These are phyloP conservation scores for Lates calcarifer DNA, from an alignment of 2,113 vertebrate species.

Conservation along the genomic window DNA sequence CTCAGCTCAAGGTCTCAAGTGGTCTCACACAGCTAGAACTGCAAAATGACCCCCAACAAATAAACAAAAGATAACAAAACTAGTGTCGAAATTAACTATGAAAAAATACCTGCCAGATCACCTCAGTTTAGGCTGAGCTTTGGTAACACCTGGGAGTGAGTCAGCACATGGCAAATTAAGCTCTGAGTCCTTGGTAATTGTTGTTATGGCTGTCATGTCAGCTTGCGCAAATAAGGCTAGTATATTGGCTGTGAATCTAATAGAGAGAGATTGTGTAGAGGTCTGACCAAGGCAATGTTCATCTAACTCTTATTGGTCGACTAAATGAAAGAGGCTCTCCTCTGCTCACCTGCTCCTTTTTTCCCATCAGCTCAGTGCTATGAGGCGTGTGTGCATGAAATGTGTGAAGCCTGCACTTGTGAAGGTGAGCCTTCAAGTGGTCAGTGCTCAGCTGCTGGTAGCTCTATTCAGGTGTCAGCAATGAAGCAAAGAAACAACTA, in stretches of 20 bases:
- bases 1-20: neutral
- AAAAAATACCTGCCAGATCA: neutral
- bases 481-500: neutral
- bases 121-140: neutral
- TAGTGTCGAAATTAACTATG: neutral
- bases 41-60: neutral
- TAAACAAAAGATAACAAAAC: neutral
- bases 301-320: neutral
- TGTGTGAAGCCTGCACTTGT: neutral
- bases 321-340: conserved; percentile 20
- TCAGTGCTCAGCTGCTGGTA: neutral
- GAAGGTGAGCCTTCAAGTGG: neutral
- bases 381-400: neutral
- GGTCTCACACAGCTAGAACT: neutral
- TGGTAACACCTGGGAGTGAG: neutral
- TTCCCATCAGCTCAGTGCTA: neutral
- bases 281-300: neutral
- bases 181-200: conserved; percentile 11
- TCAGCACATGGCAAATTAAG: neutral
- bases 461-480: neutral
- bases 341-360: neutral
- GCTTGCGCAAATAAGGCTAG: neutral
- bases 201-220: neutral
- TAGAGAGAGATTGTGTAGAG: neutral
- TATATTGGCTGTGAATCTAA: conserved; percentile 18